Evolutionary conservation across 2,888 invertebrate genomes (phyloP).

Genomic region (Cheilosia grossa): DNA sequence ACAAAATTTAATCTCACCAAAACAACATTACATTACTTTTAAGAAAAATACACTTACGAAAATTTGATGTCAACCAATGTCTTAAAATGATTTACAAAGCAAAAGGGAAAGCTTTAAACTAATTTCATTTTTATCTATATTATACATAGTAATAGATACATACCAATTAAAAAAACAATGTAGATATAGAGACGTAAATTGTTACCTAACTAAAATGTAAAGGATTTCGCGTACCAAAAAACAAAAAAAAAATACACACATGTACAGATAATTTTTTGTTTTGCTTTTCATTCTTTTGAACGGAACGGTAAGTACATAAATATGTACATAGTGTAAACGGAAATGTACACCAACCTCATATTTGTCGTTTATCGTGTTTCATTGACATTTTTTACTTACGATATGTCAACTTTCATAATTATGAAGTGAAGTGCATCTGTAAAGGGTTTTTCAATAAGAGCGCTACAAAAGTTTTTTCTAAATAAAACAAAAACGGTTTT

Average conservation of each 20-base stretch:
- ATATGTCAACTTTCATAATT: too few relatives aligned
- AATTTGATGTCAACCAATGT: not conserved
- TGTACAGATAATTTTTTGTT: constrained; percentile 9
- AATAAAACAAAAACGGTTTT: too few relatives aligned
- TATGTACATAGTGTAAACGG: too few relatives aligned
- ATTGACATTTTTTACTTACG: too few relatives aligned
- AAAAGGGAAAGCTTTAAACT: not conserved
- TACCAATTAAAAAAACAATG: constrained; percentile 12
- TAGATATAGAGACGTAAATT: constrained; percentile 8
- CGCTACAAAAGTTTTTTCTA: too few relatives aligned
- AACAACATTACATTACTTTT: constrained; percentile 30
- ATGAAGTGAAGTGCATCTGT: too few relatives aligned
- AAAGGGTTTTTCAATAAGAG: too few relatives aligned
- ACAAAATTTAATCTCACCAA: constrained; percentile 61
- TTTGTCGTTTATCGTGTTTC: too few relatives aligned
- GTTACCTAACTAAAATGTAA: constrained; percentile 28
- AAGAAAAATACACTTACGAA: constrained; percentile 2
- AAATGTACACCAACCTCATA: too few relatives aligned
- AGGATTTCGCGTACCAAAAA: constrained; percentile 36
- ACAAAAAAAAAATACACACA: constrained; percentile 2
- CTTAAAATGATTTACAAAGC: not conserved
- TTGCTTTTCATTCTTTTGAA: not conserved
- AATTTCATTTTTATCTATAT: not conserved
- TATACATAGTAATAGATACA: not conserved
- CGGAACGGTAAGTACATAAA: too few relatives aligned